These are phyloP conservation scores for Saccopteryx leptura DNA, from an alignment of 2,113 vertebrate genomes.

Conservation along the genomic window DNA sequence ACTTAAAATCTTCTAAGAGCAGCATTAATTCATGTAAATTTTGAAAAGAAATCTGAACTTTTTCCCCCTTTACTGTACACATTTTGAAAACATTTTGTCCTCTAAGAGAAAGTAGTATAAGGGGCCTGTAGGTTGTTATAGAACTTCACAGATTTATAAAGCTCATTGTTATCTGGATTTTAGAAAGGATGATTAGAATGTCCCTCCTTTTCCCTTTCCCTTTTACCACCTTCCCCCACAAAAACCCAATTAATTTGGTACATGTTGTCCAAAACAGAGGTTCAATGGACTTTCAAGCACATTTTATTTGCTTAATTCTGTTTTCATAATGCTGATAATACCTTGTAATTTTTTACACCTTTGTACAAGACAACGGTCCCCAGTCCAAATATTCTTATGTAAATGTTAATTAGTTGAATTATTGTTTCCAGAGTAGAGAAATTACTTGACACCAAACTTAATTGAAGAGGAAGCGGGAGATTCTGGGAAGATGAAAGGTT, in stretches of 20 bases:
- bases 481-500: neutral
- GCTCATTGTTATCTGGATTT: neutral
- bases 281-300: neutral
- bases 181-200: neutral
- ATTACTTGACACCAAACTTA: neutral
- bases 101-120: neutral
- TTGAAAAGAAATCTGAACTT: neutral
- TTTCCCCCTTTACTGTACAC: neutral
- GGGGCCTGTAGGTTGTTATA: neutral
- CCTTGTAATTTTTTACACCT: neutral
- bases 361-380: constrained; percentile 6
- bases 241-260: neutral
- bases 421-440: neutral
- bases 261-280: neutral
- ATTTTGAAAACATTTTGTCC: neutral
- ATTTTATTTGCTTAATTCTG: constrained; percentile 27
- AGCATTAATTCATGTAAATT: neutral
- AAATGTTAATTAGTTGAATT: constrained; percentile 20
- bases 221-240: no score
- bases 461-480: neutral
- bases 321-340: constrained; percentile 18
- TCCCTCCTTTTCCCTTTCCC: neutral
- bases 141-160: neutral
- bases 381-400: neutral
- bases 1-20: neutral